Conservation (phyloP, 2,797 vertebrate genomes). For the Momotus momota region DNA sequence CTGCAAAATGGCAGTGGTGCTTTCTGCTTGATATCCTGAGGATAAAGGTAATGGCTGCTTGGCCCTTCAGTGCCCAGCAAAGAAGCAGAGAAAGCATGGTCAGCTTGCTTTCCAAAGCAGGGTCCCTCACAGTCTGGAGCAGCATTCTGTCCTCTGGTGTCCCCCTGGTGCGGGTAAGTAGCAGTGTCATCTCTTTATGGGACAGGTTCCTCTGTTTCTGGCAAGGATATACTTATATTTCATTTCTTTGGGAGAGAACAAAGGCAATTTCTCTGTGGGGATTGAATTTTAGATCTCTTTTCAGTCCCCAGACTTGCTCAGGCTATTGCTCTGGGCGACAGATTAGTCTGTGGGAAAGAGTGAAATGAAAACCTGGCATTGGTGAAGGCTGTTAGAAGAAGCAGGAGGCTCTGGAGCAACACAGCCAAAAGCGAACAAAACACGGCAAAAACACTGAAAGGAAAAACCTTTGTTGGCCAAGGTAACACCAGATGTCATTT, state of each 20-base stretch:
- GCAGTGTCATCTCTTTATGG: background rate
- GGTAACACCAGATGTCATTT: background rate
- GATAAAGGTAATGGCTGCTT: too few relatives aligned
- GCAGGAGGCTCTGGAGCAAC: background rate
- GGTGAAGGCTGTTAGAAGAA: background rate
- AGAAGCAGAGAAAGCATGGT: fast-evolving
- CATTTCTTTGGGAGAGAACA: background rate
- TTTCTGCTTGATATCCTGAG: background rate
- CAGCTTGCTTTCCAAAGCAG: background rate
- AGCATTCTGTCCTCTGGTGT: background rate
- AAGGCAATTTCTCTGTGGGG: background rate
- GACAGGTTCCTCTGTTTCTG: background rate
- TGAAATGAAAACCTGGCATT: background rate
- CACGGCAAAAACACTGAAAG: background rate
- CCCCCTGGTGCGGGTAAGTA: background rate
- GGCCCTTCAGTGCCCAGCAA: fast-evolving
- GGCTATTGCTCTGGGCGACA: constrained; percentile 15
- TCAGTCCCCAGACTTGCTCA: background rate
- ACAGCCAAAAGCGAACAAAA: background rate
- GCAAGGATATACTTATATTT: background rate
- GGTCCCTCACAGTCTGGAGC: fast-evolving
- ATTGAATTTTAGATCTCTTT: constrained; percentile 36
- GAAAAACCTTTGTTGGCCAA: background rate
- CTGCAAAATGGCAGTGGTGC: background rate
- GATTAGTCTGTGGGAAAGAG: background rate